Evolutionary conservation across 2,888 invertebrate species (phyloP), one percentile per base, ranked within the genome.

Genomic region (Mimachlamys varia): DNA sequence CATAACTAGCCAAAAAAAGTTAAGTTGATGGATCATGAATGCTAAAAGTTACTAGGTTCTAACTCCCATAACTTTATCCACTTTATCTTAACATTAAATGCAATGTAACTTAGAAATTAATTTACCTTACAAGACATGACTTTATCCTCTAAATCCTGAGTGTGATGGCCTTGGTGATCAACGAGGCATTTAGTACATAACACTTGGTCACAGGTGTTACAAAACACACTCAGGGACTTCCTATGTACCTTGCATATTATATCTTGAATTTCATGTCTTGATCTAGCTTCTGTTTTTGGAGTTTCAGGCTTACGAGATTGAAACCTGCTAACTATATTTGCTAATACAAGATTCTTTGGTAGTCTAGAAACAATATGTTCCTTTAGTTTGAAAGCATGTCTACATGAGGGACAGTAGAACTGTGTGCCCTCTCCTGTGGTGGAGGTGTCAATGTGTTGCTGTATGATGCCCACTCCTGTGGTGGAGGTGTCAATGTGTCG

Each of bases 321-420:
- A 33, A 76, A 22, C 76, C 17, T 76, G 15, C 76, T 76, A 7
- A 76, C 33, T 33, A 89, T 90, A 89, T 87, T 90, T 38, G 76
- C 90, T 38, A 90, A 38, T 38, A 27, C 50, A 87, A 89, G 89
- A 87, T 90, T 90, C 53, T 89, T 90, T 2, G 89, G 90, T 19
- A 89, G 87, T 13, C 49, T 87, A n/a, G 62, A 15, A 87, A 89
- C 87, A 15, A 33, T 76, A 17, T 88, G 33, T 4, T 37, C 53
- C 17, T 58, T 62, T n/a, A 88, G n/a, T n/a, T 44, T 58, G 44
- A 87, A 15, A 38, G 58, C 33, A 27, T 15, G 37, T 38, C 62
- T 49, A 88, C 88, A 50, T 22, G 53, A 33, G 22, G 49, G 17
- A 19, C 87, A 53, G 19, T 7, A 7, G 17, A n/a, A 50, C 37